Conservation (phyloP, 2,888 invertebrate species). For the Drosophila acutilabella region DNA sequence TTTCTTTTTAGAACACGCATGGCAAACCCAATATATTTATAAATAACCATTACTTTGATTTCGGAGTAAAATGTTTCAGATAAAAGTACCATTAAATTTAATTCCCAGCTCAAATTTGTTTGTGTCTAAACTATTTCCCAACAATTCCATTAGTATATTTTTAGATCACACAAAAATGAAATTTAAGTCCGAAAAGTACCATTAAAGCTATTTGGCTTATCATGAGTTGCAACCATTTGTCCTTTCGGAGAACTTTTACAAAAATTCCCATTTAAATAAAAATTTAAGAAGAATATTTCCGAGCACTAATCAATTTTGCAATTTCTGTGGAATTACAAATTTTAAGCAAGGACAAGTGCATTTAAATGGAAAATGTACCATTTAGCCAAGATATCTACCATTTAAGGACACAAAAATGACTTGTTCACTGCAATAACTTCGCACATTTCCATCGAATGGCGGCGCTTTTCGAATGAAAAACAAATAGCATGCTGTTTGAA, state of each 20-base stretch:
- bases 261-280: too few relatives aligned
- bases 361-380: background rate
- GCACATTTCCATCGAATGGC: background rate
- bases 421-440: background rate
- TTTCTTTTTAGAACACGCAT: too few relatives aligned
- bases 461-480: background rate
- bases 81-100: too few relatives aligned
- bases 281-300: too few relatives aligned
- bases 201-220: background rate
- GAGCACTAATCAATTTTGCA: too few relatives aligned
- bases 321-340: background rate
- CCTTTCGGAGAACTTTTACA: background rate
- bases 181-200: too few relatives aligned
- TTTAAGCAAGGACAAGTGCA: background rate
- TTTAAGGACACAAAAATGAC: background rate
- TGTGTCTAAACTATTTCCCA: too few relatives aligned
- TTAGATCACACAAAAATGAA: background rate
- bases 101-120: too few relatives aligned
- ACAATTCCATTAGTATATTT: too few relatives aligned
- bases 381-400: background rate
- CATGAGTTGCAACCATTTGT: background rate
- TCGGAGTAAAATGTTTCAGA: too few relatives aligned
- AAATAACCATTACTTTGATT: too few relatives aligned
- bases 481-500: background rate
- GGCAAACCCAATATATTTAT: too few relatives aligned